These are phyloP conservation scores for Acropternis orthonyx DNA, from an alignment of 2,797 vertebrate species.

Conservation along the genomic window DNA sequence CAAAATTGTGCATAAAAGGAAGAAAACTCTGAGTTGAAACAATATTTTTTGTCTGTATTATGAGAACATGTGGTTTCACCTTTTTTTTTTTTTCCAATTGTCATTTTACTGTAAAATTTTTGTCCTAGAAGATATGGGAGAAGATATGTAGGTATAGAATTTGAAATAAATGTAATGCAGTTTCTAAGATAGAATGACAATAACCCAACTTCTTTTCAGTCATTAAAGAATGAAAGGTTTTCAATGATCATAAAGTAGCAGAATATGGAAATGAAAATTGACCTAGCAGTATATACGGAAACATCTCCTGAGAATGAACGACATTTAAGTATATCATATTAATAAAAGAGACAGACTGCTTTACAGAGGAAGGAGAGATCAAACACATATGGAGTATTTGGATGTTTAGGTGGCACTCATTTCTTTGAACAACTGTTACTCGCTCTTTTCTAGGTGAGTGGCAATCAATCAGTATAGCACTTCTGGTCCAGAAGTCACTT, in stretches of 20 bases:
- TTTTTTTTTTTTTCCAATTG: neutral
- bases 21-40: neutral
- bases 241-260: neutral
- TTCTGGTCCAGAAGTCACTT: neutral
- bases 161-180: neutral
- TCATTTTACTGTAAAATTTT: neutral
- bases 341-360: neutral
- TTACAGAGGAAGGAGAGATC: neutral
- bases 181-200: neutral
- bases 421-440: neutral
- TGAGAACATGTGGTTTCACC: neutral
- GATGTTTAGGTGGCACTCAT: neutral
- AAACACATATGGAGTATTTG: neutral
- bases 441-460: neutral
- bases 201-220: neutral
- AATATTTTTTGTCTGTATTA: neutral
- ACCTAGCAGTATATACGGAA: neutral
- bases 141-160: neutral
- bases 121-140: neutral
- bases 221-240: neutral
- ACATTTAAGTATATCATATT: neutral
- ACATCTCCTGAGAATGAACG: neutral
- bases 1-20: neutral
- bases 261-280: neutral
- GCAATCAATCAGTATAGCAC: neutral